Evolutionary conservation across 1,140 invertebrate species (phyloP), one percentile per base, ranked within the genome.

Genomic region (Phocides pigmalion): DNA sequence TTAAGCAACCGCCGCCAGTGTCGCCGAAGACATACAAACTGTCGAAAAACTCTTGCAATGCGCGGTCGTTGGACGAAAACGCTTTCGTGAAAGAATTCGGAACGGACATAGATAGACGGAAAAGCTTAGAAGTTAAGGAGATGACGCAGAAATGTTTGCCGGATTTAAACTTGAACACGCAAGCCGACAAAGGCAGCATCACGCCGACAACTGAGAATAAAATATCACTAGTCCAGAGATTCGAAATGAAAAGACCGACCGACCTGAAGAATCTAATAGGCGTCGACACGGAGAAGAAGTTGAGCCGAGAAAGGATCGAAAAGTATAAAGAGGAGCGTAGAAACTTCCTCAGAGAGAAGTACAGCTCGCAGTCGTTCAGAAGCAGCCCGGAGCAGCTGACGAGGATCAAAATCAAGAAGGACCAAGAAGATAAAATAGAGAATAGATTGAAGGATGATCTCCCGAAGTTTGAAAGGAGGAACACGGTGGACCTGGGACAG

Each of bases 251-350:
- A 61, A 68, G 79, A 35, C 76, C 82, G 0, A 70, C 70, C 0
- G 89, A 86, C 25, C 87, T 90, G 2, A 94, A 93, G 62, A 92
- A 91, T 47, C 12, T 87, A 0, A 78, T 89, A 78, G 90, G 72
- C 67, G 80, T 93, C 80, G 93, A 94, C 74, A 79, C 79, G 15
- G 92, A 89, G 22, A 93, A 93, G 35, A 93, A 94, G 72, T 70
- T 94, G 3, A 94, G 96, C 64, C 87, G 96, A 19, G 96, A 97
- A 78, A 87, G 97, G 39, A 98, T 98, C 67, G 97, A 98, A 83
- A 96, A 96, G 79, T 98, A 98, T 79, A 98, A 98, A 91, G 97
- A 98, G 82, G 97, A 98, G 80, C 92, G 97, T n/a, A 92, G 97
- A 54, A 95, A 95, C 53, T 96, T 97, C 76, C 82, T 98, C 15